Evolutionary conservation across 2,888 invertebrate genomes (phyloP), one percentile per base, ranked within the genome.

Genomic region (Cephus pulcher): DNA sequence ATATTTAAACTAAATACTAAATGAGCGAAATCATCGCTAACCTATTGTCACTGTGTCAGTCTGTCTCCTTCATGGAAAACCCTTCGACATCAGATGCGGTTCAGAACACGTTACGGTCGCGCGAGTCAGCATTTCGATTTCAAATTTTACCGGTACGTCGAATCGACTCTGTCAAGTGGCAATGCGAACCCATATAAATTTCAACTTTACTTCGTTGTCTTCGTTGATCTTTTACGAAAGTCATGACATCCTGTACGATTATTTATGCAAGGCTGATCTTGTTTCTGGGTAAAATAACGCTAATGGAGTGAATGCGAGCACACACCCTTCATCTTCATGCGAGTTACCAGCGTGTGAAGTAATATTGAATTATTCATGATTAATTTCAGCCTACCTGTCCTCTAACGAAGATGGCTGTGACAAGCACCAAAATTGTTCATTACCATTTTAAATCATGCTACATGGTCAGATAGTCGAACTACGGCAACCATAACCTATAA

Each of bases 1-100:
- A 90, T 90, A 90, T 90, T 90, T 89, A 90, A 90, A 89, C 88
- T 89, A 87, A 88, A 89, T 89, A 90, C 90, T 90, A 90, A 89
- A 90, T 88, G 89, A 86, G 86, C 87, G 85, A 89, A 88, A 89
- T 88, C 88, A 88, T 86, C 85, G 84, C 85, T 83, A 86, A 83
- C 79, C 80, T 79, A 79, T 82, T 78, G 23, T 56, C 15, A 56
- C 40, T 15, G 12, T 15, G 40, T 56, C 40, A 23, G 40, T 23
- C 40, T 23, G 40, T 56, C 23, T 56, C 23, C 6, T 23, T 56
- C 40, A 6, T 15, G 40, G 6, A 56, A 56, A 56, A 9, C 4
- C 9, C 23, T 15, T 56, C 40, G 40, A 56, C 0, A 9, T 56
- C 40, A 23, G 23, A 23, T 56, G 23, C 23, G 6, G 6, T 56